Base-by-base conservation (phyloP, 2,113 vertebrate species). In the Prunella fulvescens region DNA sequence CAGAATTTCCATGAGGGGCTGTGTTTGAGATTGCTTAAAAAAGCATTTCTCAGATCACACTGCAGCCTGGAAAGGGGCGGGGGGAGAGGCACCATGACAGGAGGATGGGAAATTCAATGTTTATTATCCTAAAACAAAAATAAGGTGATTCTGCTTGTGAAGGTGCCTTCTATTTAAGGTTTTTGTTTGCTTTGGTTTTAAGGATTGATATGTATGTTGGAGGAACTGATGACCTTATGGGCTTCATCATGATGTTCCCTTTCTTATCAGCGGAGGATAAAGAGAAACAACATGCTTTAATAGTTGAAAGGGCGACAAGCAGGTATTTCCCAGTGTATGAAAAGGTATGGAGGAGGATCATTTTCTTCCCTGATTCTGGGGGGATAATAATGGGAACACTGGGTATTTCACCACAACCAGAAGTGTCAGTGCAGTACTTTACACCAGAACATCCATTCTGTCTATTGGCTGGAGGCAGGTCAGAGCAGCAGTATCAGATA, bases 201-300 rank as follows among this genome's bases (percentile, higher is more conserved):
- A 99, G 99, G 97, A 98, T 99, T 96, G 98, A 99, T 96, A 98
- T 98, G 98, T 99, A 98, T 79, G 92, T 97, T 50, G 99, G 99
- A 86, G 99, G 98, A 80, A 85, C 97, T 4, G 95, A 96, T 5
- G 99, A 99, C 54, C 96, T 98, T 19, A 98, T 98, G 98, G 97
- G 97, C 19, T 96, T 99, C 96, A 89, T 99, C 9, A 77, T 99
- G 83, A 19, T 88, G 1, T 94, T 97, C 53, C 96, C 97, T 25
- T 99, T 99, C 92, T 71, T 92, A 22, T 33, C 96, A 0, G 80
- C 95, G 2, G 97, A 97, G 4, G 97, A 98, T 56, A 90, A 96
- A 44, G 95, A 98, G 81, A 86, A 96, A 29, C 97, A 98, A 67
- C 50, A 92, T 73, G 87, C 96, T 4, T 22, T 62, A 54, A 97